A percentile compares a stretch with the other conserved stretches of the same genome.
These are phyloP conservation scores for Eriosoma lanigerum DNA, from an alignment of 1,140 invertebrate species.

Conservation along the genomic window DNA sequence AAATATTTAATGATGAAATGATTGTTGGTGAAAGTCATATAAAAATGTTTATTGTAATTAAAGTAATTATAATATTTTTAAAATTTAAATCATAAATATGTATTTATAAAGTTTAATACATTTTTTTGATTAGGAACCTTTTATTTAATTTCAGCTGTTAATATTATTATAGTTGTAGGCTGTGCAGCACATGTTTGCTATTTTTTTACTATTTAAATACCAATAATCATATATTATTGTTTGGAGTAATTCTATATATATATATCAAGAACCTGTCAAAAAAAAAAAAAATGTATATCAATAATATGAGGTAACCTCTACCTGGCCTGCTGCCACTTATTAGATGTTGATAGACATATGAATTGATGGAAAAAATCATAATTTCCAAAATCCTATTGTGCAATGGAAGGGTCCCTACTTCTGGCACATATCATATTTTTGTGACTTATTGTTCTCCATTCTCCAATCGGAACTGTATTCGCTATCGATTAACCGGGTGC, in stretches of 20 bases:
- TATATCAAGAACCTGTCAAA: conserved; percentile 25
- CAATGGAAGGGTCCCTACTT: conserved; percentile 31
- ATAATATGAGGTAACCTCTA: conserved; percentile 8
- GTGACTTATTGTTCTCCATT: conserved; percentile 36
- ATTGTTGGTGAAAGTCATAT: too few species aligned
- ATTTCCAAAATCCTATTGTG: conserved; percentile 41
- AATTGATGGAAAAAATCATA: conserved; percentile 51
- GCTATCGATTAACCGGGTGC: conserved; percentile 45
- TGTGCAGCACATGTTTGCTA: too few species aligned
- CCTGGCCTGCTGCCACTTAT: conserved; percentile 48
- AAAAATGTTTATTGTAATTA: too few species aligned
- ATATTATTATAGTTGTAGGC: not conserved
- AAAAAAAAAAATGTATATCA: conserved; percentile 16
- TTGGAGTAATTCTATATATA: conserved; percentile 36
- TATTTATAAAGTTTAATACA: not conserved
- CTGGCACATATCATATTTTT: conserved; percentile 50
- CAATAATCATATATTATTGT: conserved; percentile 42
- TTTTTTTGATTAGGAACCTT: not conserved
- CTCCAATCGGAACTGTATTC: conserved; percentile 34
- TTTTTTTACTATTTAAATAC: conserved; percentile 20
- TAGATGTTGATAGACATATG: conserved; percentile 46
- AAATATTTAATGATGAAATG: too few species aligned
- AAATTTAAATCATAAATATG: too few species aligned
- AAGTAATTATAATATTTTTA: too few species aligned
- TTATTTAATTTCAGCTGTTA: conserved; percentile 8